Base-by-base conservation (phyloP, 30 jellyfish, hydroid and myxozoan genomes). In the Phacellophora camtschatica region DNA sequence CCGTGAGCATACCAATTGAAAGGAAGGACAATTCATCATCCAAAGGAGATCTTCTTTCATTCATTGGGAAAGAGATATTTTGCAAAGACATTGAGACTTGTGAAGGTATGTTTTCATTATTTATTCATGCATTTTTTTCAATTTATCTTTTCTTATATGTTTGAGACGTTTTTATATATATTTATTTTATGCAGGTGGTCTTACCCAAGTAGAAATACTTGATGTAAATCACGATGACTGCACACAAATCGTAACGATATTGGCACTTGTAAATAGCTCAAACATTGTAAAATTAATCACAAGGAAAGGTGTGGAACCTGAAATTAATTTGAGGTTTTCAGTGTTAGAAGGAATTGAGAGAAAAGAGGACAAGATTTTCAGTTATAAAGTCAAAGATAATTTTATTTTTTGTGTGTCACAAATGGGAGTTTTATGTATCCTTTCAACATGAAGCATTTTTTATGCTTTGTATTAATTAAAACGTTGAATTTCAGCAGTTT, bases 331-430 rank as follows among this genome's bases (percentile, higher is more conserved):
- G n/a, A 57, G 36, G 28, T 24, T 57, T 20, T 33, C 19, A 12
- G 13, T 29, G 25, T 33, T 20, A 24, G 61, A 6, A 16, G 61
- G 61, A 46, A 23, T 28, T 46, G 28, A n/a, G n/a, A n/a, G n/a
- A n/a, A n/a, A 12, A 46, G 28, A 11, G 61, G n/a, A 46, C 1
- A 45, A 45, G 23, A 16, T 72, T 23, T 8, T 73, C 12, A 50
- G 66, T 41, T 55, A 74, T 50, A 73, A 73, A 53, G 74, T 73
- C 0, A 73, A 73, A 20, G 74, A n/a, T 34, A 37, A 66, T 7
- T 73, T 73, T 42, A 24, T 73, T 27, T 18, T 54, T 19, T 74
- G 51, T 29, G 39, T 73, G 27, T 42, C 66, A 22, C 58, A 50
- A 30, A 24, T 10, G 12, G 86, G 57, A 3, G 45, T 54, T 10